Conservation (phyloP, 2,113 vertebrate genomes). For the Lutjanus erythropterus region DNA sequence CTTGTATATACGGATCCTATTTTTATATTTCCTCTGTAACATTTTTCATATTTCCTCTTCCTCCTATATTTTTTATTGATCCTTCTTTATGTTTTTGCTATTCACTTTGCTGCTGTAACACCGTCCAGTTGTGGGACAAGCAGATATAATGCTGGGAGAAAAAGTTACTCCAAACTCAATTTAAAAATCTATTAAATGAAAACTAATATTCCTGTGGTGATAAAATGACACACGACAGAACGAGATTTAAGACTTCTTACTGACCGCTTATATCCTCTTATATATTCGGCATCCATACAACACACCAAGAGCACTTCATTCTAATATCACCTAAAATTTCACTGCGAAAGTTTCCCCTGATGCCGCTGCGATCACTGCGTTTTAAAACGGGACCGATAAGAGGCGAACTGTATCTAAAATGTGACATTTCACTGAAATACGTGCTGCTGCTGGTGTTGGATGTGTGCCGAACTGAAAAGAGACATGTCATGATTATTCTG, state of each 20-base stretch:
- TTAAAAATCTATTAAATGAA: neutral
- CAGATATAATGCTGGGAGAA: no score
- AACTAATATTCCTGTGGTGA: neutral
- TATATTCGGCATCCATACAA: neutral
- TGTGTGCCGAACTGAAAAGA: neutral
- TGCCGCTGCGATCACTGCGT: neutral
- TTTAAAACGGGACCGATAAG: neutral
- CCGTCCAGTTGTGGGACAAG: no score
- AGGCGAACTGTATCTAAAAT: neutral
- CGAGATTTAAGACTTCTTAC: fast-evolving
- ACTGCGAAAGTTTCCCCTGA: neutral
- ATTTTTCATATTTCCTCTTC: no score
- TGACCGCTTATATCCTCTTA: neutral
- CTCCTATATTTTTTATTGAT: no score
- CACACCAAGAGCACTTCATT: neutral
- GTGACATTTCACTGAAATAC: fast-evolving
- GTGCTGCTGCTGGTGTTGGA: neutral
- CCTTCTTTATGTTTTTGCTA: no score
- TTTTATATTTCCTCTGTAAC: no score
- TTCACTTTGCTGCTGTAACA: no score
- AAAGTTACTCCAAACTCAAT: neutral
- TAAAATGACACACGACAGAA: fast-evolving
- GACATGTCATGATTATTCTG: fast-evolving
- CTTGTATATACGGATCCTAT: no score
- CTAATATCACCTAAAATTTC: neutral